Conservation (phyloP, 2,113 vertebrate genomes). For the Gorsachius goisagi region DNA sequence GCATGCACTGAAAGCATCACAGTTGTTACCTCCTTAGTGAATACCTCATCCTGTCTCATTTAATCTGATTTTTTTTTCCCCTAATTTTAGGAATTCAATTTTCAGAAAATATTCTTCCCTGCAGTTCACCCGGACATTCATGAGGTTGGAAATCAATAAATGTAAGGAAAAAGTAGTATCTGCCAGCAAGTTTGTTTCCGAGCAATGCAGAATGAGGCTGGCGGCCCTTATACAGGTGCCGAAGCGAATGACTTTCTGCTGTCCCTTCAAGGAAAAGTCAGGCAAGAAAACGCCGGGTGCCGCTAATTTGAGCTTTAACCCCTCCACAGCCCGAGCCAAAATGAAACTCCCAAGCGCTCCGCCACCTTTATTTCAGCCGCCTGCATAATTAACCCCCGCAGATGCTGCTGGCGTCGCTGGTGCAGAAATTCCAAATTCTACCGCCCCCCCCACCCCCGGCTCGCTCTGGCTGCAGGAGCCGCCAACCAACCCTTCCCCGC, state of each 20-base stretch:
- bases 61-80: background rate
- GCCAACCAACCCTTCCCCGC: too few relatives aligned
- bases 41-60: background rate
- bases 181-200: background rate
- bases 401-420: background rate
- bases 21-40: background rate
- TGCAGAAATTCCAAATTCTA: background rate
- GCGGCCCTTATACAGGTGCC: background rate
- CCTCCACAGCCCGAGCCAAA: background rate
- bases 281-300: accelerated
- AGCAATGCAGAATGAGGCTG: background rate
- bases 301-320: background rate
- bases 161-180: background rate
- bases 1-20: background rate
- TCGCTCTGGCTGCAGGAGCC: too few relatives aligned
- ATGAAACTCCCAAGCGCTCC: background rate
- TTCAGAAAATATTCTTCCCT: background rate
- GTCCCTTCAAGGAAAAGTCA: background rate
- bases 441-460: too few relatives aligned
- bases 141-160: background rate
- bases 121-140: background rate
- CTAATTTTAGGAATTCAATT: background rate
- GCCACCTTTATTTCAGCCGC: background rate
- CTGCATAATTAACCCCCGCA: background rate
- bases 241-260: background rate